Conservation (phyloP, 2,797 vertebrate species). For the Myotis findleyi region DNA sequence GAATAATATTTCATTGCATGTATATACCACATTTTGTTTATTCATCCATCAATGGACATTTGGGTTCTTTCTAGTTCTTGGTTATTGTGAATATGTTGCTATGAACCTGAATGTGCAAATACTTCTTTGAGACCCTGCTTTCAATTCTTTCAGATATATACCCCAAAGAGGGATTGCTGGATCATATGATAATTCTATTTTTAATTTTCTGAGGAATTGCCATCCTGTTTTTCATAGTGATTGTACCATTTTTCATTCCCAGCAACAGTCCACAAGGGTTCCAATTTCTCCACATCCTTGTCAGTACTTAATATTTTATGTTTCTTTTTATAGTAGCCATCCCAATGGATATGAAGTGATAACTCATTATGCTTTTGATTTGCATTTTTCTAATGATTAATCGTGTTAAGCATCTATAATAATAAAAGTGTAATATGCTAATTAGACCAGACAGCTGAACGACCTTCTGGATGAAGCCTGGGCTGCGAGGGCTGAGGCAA, state of each 20-base stretch:
- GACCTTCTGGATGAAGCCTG: too few species aligned
- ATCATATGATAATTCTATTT: neutral
- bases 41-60: neutral
- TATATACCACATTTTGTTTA: neutral
- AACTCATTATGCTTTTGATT: constrained; percentile 12
- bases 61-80: neutral
- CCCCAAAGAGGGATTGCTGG: neutral
- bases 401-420: neutral
- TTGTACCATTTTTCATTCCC: neutral
- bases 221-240: neutral
- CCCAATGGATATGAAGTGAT: neutral
- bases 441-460: too few species aligned
- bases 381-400: constrained; percentile 14
- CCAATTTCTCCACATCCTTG: neutral
- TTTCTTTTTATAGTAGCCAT: neutral
- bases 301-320: neutral
- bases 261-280: neutral
- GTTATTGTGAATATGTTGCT: neutral
- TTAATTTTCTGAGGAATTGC: neutral
- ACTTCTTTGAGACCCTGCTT: neutral
- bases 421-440: too few species aligned
- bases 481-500: too few species aligned
- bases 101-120: neutral
- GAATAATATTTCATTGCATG: neutral
- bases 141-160: neutral